These are phyloP conservation scores for Falco novaeseelandiae DNA, from an alignment of 2,797 vertebrate genomes.

Conservation along the genomic window DNA sequence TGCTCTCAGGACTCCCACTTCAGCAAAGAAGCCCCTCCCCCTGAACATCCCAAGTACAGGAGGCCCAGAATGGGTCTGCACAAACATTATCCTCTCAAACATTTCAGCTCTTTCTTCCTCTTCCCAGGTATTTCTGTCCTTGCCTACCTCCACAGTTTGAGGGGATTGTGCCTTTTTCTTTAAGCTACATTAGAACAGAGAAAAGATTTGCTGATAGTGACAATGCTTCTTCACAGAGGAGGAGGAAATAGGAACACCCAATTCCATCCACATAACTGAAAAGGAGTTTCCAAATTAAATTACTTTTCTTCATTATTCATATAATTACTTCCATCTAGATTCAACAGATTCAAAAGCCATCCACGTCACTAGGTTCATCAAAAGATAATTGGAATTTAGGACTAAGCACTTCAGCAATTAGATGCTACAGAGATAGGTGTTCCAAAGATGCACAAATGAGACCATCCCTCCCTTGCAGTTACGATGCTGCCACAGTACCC, in stretches of 20 bases:
- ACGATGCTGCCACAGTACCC: background rate
- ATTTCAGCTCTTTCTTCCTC: background rate
- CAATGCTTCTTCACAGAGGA: background rate
- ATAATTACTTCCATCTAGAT: background rate
- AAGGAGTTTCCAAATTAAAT: constrained; percentile 9
- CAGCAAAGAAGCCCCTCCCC: background rate
- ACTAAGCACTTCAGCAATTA: background rate
- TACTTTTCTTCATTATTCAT: background rate
- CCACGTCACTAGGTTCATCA: background rate
- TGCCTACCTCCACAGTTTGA: background rate
- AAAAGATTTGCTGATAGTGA: background rate
- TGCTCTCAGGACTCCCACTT: background rate
- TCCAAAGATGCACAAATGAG: background rate
- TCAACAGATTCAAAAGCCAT: background rate
- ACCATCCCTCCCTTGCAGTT: background rate
- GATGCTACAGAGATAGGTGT: background rate
- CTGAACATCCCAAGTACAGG: background rate
- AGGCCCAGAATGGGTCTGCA: background rate
- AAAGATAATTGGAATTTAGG: background rate
- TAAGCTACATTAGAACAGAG: background rate
- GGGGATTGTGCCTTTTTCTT: background rate
- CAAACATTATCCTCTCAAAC: background rate
- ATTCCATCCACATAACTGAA: background rate
- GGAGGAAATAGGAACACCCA: background rate
- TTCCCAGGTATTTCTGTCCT: background rate